Evolutionary conservation across 2,888 invertebrate genomes (phyloP).

Genomic region (Macaria notata): DNA sequence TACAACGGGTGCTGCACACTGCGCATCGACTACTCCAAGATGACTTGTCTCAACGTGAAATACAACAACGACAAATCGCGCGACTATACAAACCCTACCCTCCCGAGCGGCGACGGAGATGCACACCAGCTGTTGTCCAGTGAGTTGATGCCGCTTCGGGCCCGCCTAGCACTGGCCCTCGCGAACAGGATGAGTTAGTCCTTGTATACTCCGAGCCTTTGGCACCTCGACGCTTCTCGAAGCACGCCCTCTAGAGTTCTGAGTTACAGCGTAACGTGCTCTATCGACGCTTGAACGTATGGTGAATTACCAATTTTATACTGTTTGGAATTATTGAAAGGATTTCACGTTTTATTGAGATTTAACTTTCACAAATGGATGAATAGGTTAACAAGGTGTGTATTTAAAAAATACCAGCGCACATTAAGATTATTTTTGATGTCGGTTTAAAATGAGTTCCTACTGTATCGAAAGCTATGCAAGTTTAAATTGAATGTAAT

Average conservation of each 20-base stretch:
- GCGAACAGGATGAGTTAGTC: constrained; percentile 85
- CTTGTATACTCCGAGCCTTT: constrained; percentile 49
- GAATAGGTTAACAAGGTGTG: too few species aligned
- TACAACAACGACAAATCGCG: constrained; percentile 99
- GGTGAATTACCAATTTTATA: too few species aligned
- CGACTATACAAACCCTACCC: constrained; percentile 99
- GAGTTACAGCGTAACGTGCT: constrained; percentile 21
- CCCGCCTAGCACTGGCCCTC: constrained; percentile 77
- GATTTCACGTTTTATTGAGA: too few species aligned
- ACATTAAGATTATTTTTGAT: too few species aligned
- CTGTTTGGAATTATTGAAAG: too few species aligned
- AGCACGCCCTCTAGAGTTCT: constrained; percentile 37
- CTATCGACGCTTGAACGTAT: not conserved
- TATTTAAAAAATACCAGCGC: too few species aligned
- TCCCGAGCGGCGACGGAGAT: constrained; percentile 95
- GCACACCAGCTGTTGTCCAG: constrained; percentile 84
- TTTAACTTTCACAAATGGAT: too few species aligned
- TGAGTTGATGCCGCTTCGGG: constrained; percentile 84
- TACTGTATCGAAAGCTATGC: too few species aligned
- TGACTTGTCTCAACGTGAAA: constrained; percentile 98
- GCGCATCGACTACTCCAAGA: constrained; percentile 99
- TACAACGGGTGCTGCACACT: constrained; percentile 99
- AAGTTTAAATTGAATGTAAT: too few species aligned
- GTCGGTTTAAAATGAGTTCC: too few species aligned
- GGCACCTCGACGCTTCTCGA: constrained; percentile 68